Percentiles rank a stretch among this genome's conserved stretches.
phyloP scores from a whole-genome alignment of 1,140 invertebrate genomes.

The Glossosoma conforme region DNA sequence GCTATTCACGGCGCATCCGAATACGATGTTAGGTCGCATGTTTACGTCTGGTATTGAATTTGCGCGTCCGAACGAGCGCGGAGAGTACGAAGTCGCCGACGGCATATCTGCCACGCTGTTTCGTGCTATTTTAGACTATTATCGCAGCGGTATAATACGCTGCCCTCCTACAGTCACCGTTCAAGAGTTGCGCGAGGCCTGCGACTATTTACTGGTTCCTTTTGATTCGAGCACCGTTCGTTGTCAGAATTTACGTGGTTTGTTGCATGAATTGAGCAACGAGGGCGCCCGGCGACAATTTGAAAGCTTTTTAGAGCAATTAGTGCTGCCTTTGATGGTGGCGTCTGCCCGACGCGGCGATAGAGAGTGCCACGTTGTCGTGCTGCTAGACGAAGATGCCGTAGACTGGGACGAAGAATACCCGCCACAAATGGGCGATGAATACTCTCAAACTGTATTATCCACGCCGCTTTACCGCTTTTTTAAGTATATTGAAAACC shows the following conservation, averaged over 20 bases:
- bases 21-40: conserved; percentile 95
- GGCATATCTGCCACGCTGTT: conserved; percentile 96
- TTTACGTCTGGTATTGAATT: conserved; percentile 92
- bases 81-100: conserved; percentile 98
- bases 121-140: conserved; percentile 93
- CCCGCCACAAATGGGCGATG: conserved; percentile 95
- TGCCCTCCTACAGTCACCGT: conserved; percentile 67
- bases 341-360: conserved; percentile 87
- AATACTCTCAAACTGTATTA: conserved; percentile 89
- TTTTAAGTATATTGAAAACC: conserved; percentile 99
- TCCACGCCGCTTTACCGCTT: conserved; percentile 94
- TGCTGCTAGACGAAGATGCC: conserved; percentile 90
- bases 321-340: conserved; percentile 95
- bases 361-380: conserved; percentile 89
- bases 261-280: conserved; percentile 97
- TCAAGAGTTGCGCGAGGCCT: conserved; percentile 94
- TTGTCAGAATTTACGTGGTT: conserved; percentile 76
- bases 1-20: conserved; percentile 85
- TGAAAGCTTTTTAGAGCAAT: conserved; percentile 90
- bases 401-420: conserved; percentile 98
- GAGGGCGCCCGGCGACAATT: conserved; percentile 97
- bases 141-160: conserved; percentile 82
- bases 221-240: conserved; percentile 95
- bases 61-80: conserved; percentile 88
- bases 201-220: conserved; percentile 96